A percentile compares a stretch with the other conserved stretches of the same genome.
Evolutionary conservation across 2,888 invertebrate species (phyloP).

Genomic region (Tipula vernalis): DNA sequence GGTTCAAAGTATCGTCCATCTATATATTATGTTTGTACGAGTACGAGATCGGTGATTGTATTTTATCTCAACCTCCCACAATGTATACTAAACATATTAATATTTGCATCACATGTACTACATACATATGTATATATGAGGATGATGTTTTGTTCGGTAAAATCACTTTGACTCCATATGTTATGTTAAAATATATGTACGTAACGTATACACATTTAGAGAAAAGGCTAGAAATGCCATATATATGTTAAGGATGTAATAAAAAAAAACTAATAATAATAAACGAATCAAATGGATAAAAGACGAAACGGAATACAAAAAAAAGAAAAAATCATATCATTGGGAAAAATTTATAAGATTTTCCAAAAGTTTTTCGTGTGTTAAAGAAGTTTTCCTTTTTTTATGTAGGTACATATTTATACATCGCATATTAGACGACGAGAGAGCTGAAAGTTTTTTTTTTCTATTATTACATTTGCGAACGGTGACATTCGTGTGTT

Average conservation of each 20-base stretch:
- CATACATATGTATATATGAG: neutral
- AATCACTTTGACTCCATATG: constrained; percentile 4
- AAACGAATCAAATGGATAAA: constrained; percentile 4
- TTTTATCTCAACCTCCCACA: neutral
- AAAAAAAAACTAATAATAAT: neutral
- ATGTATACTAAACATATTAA: neutral
- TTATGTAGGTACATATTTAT: neutral
- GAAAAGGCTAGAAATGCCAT: neutral
- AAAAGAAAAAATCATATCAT: neutral
- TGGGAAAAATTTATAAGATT: constrained; percentile 1
- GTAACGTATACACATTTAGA: neutral
- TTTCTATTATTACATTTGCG: neutral
- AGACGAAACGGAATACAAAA: neutral
- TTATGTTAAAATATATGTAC: neutral
- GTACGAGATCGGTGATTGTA: neutral
- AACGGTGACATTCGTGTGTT: constrained; percentile 4
- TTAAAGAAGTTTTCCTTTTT: neutral
- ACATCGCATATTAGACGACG: neutral
- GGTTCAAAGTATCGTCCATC: neutral
- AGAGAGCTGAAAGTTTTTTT: neutral
- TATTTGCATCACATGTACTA: neutral
- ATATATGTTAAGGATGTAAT: constrained; percentile 4
- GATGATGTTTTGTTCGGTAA: neutral
- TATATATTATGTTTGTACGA: neutral
- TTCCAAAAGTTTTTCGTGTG: neutral